A percentile compares a stretch with the other conserved stretches of the same genome.
Conservation (phyloP, 2,113 vertebrate species). For the Otis tarda region DNA sequence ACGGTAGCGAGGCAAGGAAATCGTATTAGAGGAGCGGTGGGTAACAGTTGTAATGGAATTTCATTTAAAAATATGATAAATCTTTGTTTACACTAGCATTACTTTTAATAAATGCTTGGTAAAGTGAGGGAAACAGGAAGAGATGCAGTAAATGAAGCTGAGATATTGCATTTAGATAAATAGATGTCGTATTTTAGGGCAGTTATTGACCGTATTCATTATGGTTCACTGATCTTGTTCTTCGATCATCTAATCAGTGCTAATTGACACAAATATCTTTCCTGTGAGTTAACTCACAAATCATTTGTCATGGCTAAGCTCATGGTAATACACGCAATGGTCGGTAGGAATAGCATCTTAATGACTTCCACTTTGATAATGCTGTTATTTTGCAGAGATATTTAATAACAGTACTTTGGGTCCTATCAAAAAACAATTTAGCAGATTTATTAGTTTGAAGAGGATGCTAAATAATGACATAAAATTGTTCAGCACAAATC, state of each 20-base stretch:
- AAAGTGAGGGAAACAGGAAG: neutral
- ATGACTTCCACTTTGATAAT: constrained; percentile 28
- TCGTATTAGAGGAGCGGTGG: neutral
- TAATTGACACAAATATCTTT: neutral
- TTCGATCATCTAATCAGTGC: neutral
- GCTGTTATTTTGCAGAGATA: constrained; percentile 42
- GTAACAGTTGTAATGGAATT: neutral
- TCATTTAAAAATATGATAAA: neutral
- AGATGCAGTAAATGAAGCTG: neutral
- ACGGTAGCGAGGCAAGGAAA: neutral
- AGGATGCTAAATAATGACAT: constrained; percentile 51
- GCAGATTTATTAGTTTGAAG: constrained; percentile 60
- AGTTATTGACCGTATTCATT: neutral
- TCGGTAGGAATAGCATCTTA: constrained; percentile 2
- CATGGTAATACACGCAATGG: neutral
- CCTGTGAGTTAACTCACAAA: neutral
- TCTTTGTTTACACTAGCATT: neutral
- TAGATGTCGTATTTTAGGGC: neutral
- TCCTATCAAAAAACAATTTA: constrained; percentile 38
- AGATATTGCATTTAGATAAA: neutral
- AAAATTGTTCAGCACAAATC: constrained; percentile 30
- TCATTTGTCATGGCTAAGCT: constrained; percentile 8
- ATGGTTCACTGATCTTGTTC: neutral
- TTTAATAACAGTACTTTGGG: constrained; percentile 15
- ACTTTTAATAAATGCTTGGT: neutral